Evolutionary conservation across 2,888 invertebrate species (phyloP), one percentile per base, ranked within the genome.

Genomic region (Fragum fragum): DNA sequence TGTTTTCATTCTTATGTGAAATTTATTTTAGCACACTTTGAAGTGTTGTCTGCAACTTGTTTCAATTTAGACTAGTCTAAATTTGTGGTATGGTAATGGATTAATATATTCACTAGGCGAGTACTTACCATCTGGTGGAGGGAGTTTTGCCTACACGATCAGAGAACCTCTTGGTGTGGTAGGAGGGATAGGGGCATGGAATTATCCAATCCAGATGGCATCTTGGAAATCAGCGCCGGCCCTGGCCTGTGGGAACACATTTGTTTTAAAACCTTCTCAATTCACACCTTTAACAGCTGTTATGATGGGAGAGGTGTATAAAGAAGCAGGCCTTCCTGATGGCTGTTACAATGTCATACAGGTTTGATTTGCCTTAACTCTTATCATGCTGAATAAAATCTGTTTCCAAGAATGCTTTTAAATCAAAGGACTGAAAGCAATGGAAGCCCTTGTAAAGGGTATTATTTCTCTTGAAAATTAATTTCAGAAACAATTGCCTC

Each of bases 111-210:
- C 3, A 6, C 32, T n/a, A 95, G 96, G 96, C 18, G 93, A 95
- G 59, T 95, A 95, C 86, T 89, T 95, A 39, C 94, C 94, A 0
- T 90, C 95, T 26, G 86, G 93, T 28, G 91, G 91, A 47, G 94
- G 94, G 0, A 95, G 94, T 66, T 95, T 95, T 92, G 95, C 95
- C 14, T 95, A 95, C 91, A 95, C 95, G 1, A 90, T 94, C 6
- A 88, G 95, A 23, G 95, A 96, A 86, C 95, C 96, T 1, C 90
- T 96, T 14, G 96, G 96, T 1, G 95, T 96, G 1, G 95, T 95
- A 28, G 96, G 94, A 2, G 95, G 95, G 16, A 95, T 96, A 57
- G 96, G 95, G 5, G 96, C 96, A 1, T 96, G 96, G 96, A 96
- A 96, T 91, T 96, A 95, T 90, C 96, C 96, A 1, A 95, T 96